Evolutionary conservation across 1,140 invertebrate species (phyloP).

Genomic region (Helicoverpa zea): DNA sequence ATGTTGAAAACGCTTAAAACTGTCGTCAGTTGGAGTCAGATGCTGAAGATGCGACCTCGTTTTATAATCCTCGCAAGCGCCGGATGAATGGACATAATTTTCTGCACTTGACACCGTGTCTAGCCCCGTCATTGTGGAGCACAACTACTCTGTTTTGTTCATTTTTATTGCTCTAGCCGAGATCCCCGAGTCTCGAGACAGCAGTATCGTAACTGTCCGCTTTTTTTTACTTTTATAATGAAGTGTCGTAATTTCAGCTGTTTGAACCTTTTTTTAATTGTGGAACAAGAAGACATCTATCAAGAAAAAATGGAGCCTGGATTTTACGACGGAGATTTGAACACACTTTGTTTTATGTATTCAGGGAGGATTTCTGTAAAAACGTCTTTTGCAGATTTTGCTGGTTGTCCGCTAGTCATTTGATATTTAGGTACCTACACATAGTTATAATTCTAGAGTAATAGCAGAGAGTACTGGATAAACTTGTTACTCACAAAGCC

Average conservation of each 20-base stretch:
- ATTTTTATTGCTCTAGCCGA: slow-evolving; percentile 76
- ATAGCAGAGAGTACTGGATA: background rate
- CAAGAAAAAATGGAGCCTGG: background rate
- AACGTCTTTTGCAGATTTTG: background rate
- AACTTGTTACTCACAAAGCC: slow-evolving; percentile 16
- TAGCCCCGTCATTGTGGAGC: slow-evolving; percentile 74
- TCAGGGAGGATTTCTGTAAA: background rate
- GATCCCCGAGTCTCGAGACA: slow-evolving; percentile 56
- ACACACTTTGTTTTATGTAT: slow-evolving; percentile 10
- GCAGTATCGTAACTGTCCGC: slow-evolving; percentile 29
- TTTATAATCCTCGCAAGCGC: slow-evolving; percentile 77
- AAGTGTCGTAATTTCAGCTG: slow-evolving; percentile 42
- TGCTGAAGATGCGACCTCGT: slow-evolving; percentile 76
- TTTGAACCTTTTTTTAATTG: slow-evolving; percentile 32
- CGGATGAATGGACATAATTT: slow-evolving; percentile 85
- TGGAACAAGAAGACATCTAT: slow-evolving; percentile 21
- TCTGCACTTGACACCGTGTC: slow-evolving; percentile 83
- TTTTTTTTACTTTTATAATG: slow-evolving; percentile 40
- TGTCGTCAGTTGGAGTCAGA: slow-evolving; percentile 68
- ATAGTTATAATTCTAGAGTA: background rate
- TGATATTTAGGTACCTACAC: too few relatives aligned
- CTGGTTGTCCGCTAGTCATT: background rate
- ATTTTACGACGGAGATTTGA: slow-evolving; percentile 4
- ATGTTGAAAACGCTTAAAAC: slow-evolving; percentile 70
- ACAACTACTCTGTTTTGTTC: slow-evolving; percentile 71